Evolutionary conservation across 1,140 invertebrate genomes (phyloP), one percentile per base, ranked within the genome.

Genomic region (Pogonus chalceus): DNA sequence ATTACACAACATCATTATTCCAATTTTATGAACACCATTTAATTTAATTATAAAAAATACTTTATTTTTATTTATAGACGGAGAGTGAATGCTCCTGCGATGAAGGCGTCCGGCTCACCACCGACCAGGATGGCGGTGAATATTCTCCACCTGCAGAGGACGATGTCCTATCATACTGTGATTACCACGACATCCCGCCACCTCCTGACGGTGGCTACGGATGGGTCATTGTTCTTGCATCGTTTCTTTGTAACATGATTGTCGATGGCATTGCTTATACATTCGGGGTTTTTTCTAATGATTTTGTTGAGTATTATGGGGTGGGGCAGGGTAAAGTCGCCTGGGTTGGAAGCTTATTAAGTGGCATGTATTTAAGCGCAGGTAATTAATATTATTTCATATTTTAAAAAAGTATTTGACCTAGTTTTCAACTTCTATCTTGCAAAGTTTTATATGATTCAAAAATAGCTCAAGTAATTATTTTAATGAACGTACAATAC

Each of bases 221-320:
- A 23, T 96, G 92, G 92, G 85, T 92, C 43, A 87, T 98, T 56
- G 94, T 97, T 23, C 84, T 95, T 61, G 92, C 91, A 43, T 94
- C 90, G 7, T 99, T 99, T 72, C 84, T 97, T 80, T 96, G 93
- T 70, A 98, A 98, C 79, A 85, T 98, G 74, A 90, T 98, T 57
- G 92, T 97, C n/a, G 96, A 99, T 69, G 96, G 96, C 56, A 92
- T 95, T 31, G 90, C 90, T 2, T 94, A 95, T 72, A 92, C 90
- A 2, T 96, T 95, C 65, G 92, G 92, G 39, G 84, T 94, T 61
- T 93, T 94, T 72, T 77, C 93, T 2, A 74, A 79, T 14, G 83
- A 89, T 63, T 87, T 96, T 55, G 84, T 90, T 26, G 73, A 71
- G 14, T 84, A 87, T 67, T 97, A 91, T 68, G 80, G 82, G 46